Percentiles rank a stretch among this genome's conserved stretches.
Conservation (phyloP, 2,797 vertebrate species). For the Lacerta agilis region DNA sequence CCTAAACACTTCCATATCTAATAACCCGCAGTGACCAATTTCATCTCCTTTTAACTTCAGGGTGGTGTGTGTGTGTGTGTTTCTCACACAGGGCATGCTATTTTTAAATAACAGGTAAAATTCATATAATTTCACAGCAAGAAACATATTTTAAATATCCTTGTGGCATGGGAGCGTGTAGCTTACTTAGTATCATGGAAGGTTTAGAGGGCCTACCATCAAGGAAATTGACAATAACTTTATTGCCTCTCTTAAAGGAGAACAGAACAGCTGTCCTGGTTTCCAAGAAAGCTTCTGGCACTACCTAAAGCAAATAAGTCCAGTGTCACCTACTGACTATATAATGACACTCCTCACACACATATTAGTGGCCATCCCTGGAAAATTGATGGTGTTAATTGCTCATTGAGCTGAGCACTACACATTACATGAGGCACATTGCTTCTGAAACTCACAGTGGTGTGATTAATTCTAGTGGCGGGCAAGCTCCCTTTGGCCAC, state of each 20-base stretch:
- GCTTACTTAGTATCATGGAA: not conserved
- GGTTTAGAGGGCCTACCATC: not conserved
- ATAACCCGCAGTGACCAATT: slow-evolving; percentile 17
- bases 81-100: no score
- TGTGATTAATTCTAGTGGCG: no score
- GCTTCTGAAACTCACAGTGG: no score
- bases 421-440: no score
- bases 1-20: not conserved
- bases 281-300: no score
- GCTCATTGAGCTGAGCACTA: not conserved
- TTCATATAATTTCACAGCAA: not conserved
- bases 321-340: not conserved
- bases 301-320: not conserved
- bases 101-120: not conserved
- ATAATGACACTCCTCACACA: not conserved
- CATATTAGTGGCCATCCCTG: not conserved
- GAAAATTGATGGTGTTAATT: not conserved
- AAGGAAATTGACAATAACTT: no score
- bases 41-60: not conserved
- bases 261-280: not conserved
- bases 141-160: not conserved
- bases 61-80: not conserved
- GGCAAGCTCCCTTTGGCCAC: no score
- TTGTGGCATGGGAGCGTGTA: not conserved
- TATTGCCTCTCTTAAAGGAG: not conserved